Evolutionary conservation across 2,888 invertebrate genomes (phyloP).

Genomic region (Cremastinae sp.): DNA sequence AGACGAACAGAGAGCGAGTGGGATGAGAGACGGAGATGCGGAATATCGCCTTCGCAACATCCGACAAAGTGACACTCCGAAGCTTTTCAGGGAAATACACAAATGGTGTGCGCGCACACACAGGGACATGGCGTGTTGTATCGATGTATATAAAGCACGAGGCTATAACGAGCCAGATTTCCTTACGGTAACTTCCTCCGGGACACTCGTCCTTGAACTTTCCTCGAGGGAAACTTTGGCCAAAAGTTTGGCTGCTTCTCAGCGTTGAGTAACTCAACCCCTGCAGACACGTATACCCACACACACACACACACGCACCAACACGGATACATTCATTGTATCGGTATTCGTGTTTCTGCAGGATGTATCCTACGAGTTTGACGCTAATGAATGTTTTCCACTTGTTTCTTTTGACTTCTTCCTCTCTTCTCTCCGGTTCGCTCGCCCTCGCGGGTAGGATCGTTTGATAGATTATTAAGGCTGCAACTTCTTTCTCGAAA

Average conservation of each 20-base stretch:
- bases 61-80: constrained; percentile 5
- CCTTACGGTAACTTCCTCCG: constrained; percentile 13
- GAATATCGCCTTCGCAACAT: constrained; percentile 24
- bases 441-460: background rate
- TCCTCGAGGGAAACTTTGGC: constrained; percentile 13
- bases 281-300: background rate
- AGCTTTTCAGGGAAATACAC: background rate
- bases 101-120: background rate
- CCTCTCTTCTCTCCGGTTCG: background rate
- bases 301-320: background rate
- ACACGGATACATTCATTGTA: no score
- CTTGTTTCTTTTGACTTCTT: constrained; percentile 42
- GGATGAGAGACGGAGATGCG: background rate
- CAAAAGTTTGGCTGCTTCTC: constrained; percentile 26
- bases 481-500: background rate
- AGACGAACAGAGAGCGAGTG: no score
- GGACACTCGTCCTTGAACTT: constrained; percentile 32
- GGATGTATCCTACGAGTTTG: constrained; percentile 5
- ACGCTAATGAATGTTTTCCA: constrained; percentile 67
- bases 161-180: constrained; percentile 17
- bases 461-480: constrained; percentile 5
- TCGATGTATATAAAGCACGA: constrained; percentile 26
- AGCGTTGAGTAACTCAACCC: background rate
- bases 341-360: background rate
- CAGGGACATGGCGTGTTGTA: background rate